phyloP scores from a whole-genome alignment of 2,888 invertebrate genomes.

The Schizaphis graminum region DNA sequence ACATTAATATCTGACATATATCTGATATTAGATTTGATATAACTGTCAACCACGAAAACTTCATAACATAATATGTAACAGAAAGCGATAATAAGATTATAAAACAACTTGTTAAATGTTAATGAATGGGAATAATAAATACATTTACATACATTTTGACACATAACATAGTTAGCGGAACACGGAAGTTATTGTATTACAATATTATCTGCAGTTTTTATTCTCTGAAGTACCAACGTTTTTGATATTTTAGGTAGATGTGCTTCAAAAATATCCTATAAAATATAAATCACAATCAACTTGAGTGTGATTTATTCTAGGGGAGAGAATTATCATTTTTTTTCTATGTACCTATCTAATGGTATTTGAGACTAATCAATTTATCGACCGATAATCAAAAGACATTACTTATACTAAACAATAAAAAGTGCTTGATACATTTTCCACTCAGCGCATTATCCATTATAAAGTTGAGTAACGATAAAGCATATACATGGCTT shows the following conservation, averaged over 20 bases:
- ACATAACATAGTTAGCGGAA: neutral
- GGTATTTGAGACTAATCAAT: neutral
- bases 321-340: neutral
- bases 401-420: neutral
- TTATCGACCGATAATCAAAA: neutral
- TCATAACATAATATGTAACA: neutral
- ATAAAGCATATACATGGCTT: neutral
- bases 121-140: neutral
- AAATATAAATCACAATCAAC: neutral
- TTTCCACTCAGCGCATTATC: neutral
- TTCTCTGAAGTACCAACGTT: neutral
- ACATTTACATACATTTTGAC: neutral
- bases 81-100: neutral
- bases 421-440: neutral
- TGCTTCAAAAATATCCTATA: neutral
- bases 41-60: neutral
- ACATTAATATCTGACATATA: neutral
- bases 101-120: neutral
- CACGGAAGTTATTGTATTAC: neutral
- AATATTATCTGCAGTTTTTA: neutral
- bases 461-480: neutral
- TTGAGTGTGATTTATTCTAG: neutral
- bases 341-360: neutral
- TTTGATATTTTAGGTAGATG: neutral
- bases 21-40: neutral